Evolutionary conservation across 2,797 vertebrate species (phyloP), one percentile per base, ranked within the genome.

Genomic region (Helicolenus hilgendorfi): DNA sequence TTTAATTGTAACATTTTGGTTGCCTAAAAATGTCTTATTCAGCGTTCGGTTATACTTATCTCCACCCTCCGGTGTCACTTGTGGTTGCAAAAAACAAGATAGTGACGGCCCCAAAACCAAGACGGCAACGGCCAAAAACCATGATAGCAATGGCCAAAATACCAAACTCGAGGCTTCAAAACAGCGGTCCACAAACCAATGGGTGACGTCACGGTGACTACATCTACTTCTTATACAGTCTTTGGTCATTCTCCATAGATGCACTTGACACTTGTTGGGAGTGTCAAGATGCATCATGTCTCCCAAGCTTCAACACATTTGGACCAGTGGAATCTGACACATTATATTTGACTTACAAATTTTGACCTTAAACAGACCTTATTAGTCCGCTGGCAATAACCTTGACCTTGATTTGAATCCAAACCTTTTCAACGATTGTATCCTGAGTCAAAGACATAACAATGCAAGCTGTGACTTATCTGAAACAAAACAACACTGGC

Each of bases 341-440:
- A 8, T 67, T 41, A 10, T 3, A 73, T 85, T 38, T 80, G 62
- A 83, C 62, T 76, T 78, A 49, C 55, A 82, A 55, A 79, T 87
- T 45, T 15, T 41, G 24, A 81, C 33, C 33, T 70, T 64, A 78
- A 82, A 87, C 79, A 33, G 65, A 10, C 22, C 13, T 72, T 56
- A 83, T 77, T 38, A 36, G 29, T 38, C 71, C 63, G 4, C 64
- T 49, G 31, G 18, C 49, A 26, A 55, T 62, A 33, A 36, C 65
- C 7, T 49, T 62, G 49, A 84, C 29, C 74, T 55, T 69, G 4
- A 86, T 71, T 58, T 65, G 15, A 64, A 74, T 70, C 27, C 35
- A 36, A 77, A 58, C 36, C 27, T 6, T 14, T 8, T 41, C 4
- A 70, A 62, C 33, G 11, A 71, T 11, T 58, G 24, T 55, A 72